phyloP scores from a whole-genome alignment of 2,113 vertebrate species.

The Epinephelus lanceolatus region DNA sequence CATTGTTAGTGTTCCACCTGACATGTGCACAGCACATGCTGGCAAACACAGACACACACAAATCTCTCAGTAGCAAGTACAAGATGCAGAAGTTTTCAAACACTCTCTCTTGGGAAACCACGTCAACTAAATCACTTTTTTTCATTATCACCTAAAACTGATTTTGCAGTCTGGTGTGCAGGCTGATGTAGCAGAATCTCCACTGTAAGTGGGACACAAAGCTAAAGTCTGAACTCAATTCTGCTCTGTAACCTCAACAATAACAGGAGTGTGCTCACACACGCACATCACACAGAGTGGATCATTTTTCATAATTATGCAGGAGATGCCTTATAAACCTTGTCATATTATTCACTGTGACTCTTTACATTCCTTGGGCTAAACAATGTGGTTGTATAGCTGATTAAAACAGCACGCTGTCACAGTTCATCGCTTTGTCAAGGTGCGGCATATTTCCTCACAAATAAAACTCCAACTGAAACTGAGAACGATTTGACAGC shows the following conservation, averaged over 20 bases:
- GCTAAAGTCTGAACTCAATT: slow-evolving; percentile 49
- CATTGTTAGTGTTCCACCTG: slow-evolving; percentile 68
- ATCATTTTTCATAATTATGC: slow-evolving; percentile 67
- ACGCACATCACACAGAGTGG: slow-evolving; percentile 5
- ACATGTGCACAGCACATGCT: slow-evolving; percentile 29
- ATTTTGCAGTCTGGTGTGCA: slow-evolving; percentile 46
- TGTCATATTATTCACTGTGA: slow-evolving; percentile 52
- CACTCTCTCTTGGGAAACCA: slow-evolving; percentile 55
- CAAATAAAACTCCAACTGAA: slow-evolving; percentile 59
- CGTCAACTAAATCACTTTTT: slow-evolving; percentile 63
- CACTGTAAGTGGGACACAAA: slow-evolving; percentile 66
- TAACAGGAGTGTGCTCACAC: slow-evolving; percentile 33
- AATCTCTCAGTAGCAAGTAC: slow-evolving; percentile 36
- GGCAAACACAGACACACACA: slow-evolving; percentile 30
- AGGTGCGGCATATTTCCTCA: slow-evolving; percentile 50
- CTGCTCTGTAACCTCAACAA: slow-evolving; percentile 44
- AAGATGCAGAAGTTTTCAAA: slow-evolving; percentile 56
- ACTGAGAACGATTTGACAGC: slow-evolving; percentile 62
- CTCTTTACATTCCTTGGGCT: slow-evolving; percentile 44
- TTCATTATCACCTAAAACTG: slow-evolving; percentile 57
- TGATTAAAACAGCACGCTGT: slow-evolving; percentile 56
- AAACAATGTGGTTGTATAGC: slow-evolving; percentile 53
- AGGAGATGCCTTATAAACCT: slow-evolving; percentile 51
- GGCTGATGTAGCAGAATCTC: slow-evolving; percentile 70
- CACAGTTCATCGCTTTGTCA: slow-evolving; percentile 55